Evolutionary conservation across 2,113 vertebrate species (phyloP).

Genomic region (Erythrolamprus reginae): DNA sequence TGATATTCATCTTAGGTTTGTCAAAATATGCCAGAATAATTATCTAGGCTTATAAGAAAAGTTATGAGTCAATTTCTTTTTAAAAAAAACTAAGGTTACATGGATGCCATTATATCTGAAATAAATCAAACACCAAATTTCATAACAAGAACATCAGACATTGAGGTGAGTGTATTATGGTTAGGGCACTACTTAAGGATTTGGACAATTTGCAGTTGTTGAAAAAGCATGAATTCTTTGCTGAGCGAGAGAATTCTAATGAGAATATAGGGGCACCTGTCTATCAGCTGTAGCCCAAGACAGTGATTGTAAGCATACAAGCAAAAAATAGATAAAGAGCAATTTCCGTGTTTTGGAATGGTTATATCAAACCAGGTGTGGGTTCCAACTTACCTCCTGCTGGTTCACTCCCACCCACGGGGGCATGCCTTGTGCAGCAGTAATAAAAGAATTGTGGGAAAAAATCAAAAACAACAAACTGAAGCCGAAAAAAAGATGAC

Average conservation of each 20-base stretch:
- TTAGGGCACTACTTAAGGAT: background rate
- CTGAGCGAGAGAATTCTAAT: background rate
- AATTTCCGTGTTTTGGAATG: background rate
- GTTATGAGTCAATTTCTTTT: background rate
- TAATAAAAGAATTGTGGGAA: too few relatives aligned
- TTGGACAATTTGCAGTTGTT: background rate
- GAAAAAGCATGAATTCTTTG: background rate
- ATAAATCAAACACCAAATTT: background rate
- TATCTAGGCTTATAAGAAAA: background rate
- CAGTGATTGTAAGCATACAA: background rate
- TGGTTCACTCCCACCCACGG: too few relatives aligned
- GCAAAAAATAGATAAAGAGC: background rate
- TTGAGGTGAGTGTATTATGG: background rate
- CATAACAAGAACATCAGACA: background rate
- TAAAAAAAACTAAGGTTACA: too few relatives aligned
- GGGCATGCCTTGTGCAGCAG: too few relatives aligned
- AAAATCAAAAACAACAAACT: too few relatives aligned
- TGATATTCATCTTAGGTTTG: background rate
- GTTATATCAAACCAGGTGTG: background rate
- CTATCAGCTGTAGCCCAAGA: background rate
- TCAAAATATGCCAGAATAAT: background rate
- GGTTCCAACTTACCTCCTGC: too few relatives aligned
- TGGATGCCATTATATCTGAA: background rate
- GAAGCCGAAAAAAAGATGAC: too few relatives aligned
- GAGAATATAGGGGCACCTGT: background rate